phyloP scores from a whole-genome alignment of 2,888 invertebrate genomes.

The Emmelina monodactyla region DNA sequence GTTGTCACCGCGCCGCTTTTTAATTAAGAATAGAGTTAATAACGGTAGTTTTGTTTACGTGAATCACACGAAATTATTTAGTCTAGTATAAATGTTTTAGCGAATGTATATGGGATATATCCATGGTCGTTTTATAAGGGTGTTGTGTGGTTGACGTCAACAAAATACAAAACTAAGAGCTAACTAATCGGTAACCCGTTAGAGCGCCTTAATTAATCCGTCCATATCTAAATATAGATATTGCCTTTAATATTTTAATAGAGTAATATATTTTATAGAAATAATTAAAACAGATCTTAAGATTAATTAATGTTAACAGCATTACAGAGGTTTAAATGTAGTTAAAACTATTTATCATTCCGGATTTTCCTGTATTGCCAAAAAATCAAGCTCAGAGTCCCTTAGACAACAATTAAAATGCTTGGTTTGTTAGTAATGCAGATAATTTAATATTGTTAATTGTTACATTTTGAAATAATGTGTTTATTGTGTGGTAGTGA shows the following conservation, averaged over 20 bases:
- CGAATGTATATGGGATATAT: too few species aligned
- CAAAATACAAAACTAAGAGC: conserved; percentile 32
- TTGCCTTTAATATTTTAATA: conserved; percentile 66
- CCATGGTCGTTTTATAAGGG: too few species aligned
- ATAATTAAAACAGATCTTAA: conserved; percentile 50
- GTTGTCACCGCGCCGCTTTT: conserved; percentile 42
- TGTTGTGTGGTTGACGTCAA: conserved; percentile 5
- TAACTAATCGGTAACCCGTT: conserved; percentile 62
- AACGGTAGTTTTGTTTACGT: too few species aligned
- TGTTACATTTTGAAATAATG: conserved; percentile 37
- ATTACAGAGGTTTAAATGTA: conserved; percentile 49
- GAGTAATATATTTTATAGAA: conserved; percentile 65
- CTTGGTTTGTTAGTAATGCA: conserved; percentile 25
- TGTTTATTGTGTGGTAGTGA: conserved; percentile 34
- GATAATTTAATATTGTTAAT: conserved; percentile 28
- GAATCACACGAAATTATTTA: too few species aligned
- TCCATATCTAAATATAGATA: conserved; percentile 64
- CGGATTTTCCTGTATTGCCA: conserved; percentile 17
- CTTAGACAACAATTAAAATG: conserved; percentile 5
- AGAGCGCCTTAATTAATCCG: conserved; percentile 65
- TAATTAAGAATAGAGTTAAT: conserved; percentile 33
- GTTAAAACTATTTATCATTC: conserved; percentile 26
- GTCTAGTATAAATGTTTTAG: too few species aligned
- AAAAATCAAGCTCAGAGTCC: conserved; percentile 19
- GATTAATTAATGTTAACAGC: conserved; percentile 48